Evolutionary conservation across 1,140 invertebrate species (phyloP).

Genomic region (Drosophila neocordata): DNA sequence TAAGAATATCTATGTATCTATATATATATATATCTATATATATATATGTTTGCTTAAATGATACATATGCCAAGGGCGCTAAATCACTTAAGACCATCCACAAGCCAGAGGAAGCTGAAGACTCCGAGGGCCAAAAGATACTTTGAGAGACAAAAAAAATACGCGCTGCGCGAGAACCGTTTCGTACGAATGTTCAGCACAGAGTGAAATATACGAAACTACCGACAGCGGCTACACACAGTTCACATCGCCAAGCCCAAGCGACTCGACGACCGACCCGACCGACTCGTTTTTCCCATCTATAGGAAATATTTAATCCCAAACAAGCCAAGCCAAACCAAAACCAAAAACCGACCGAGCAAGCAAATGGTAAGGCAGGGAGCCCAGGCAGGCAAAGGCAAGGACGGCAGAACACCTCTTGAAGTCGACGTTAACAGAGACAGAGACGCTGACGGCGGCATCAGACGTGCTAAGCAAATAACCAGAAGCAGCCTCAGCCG

Average conservation of each 20-base stretch:
- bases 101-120: constrained; percentile 20
- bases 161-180: constrained; percentile 64
- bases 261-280: constrained; percentile 56
- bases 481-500: constrained; percentile 5
- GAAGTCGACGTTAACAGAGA: constrained; percentile 8
- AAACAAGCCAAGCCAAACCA: constrained; percentile 75
- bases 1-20: neutral
- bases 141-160: constrained; percentile 5
- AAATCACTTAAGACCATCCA: constrained; percentile 12
- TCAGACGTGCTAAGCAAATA: constrained; percentile 73
- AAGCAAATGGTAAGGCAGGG: constrained; percentile 21
- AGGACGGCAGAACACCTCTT: constrained; percentile 45
- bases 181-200: constrained; percentile 71
- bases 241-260: constrained; percentile 35
- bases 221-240: constrained; percentile 57
- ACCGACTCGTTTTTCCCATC: constrained; percentile 81
- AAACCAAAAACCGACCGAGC: constrained; percentile 40
- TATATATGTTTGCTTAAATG: neutral
- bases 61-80: neutral
- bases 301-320: constrained; percentile 81
- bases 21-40: neutral
- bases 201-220: constrained; percentile 76
- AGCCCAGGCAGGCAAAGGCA: constrained; percentile 24
- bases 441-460: constrained; percentile 21
- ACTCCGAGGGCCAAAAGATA: constrained; percentile 16